Base-by-base conservation (phyloP, 2,888 invertebrate genomes). In the Schizotus pectinicornis region DNA sequence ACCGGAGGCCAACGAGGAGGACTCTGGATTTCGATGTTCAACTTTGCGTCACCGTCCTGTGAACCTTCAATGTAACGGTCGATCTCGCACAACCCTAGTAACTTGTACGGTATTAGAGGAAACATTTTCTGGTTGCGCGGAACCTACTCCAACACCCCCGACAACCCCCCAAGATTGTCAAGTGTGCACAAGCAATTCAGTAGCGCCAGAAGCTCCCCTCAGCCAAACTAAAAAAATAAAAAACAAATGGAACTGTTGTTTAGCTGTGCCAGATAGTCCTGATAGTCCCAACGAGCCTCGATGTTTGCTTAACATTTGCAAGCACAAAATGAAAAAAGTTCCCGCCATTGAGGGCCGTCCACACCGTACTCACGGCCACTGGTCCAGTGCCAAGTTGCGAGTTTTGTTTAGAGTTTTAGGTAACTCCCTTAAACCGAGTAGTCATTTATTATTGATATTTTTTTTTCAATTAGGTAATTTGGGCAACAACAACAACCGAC, bases 201-300 rank as follows among this genome's bases (percentile, higher is more conserved):
- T 79, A 22, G 67, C 67, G n/a, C 73, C 74, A 6, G 76, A 75
- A 48, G 67, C 63, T 49, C 59, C 42, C 35, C 67, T 50, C n/a
- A n/a, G n/a, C 45, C 69, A 63, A 55, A 63, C 56, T 48, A 75
- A 74, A 41, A 78, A 77, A 62, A 62, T 74, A 46, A 77, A 80
- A 34, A 80, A 81, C 66, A 84, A 82, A 78, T 85, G 85, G 85
- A 85, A 84, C 67, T 85, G 85, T 67, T 85, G 85, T 67, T 78
- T 83, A 38, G 82, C 81, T 32, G 83, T 84, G 6, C 85, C 85
- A 0, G 85, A 85, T 61, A 85, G 85, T 75, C 85, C 85, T 0
- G 84, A 85, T 69, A 83, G 83, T 71, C 78, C 82, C 1, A 65
- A 73, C 12, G 77, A 78, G 61, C 76, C 77, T 3, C 71, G 74